These are phyloP conservation scores for Eulemur coronatus DNA, from an alignment of 2,797 vertebrate genomes.

Conservation along the genomic window DNA sequence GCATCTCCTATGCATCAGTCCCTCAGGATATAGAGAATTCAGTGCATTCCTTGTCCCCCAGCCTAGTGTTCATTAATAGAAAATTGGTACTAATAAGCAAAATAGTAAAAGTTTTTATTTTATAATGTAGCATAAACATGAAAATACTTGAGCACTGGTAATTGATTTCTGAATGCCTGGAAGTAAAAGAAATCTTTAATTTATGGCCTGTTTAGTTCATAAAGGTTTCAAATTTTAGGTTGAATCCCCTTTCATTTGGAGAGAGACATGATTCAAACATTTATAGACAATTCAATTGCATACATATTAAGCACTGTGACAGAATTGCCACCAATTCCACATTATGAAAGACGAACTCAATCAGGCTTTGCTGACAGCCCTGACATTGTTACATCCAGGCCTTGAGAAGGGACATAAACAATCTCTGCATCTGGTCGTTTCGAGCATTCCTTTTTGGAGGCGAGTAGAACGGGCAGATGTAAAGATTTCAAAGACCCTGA, in stretches of 20 bases:
- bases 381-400: neutral
- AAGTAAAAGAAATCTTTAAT: slow-evolving; percentile 60
- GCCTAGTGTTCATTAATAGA: slow-evolving; percentile 9
- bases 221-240: slow-evolving; percentile 35
- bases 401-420: neutral
- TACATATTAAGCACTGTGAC: neutral
- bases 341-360: neutral
- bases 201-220: neutral
- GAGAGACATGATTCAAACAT: neutral
- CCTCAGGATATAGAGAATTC: neutral
- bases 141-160: slow-evolving; percentile 16
- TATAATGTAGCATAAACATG: slow-evolving; percentile 40
- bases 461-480: neutral
- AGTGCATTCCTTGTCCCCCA: neutral
- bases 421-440: neutral
- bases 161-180: slow-evolving; percentile 56
- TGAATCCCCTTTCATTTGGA: neutral
- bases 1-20: neutral
- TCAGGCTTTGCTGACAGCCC: neutral
- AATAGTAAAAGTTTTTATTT: slow-evolving; percentile 51
- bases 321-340: neutral
- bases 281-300: neutral
- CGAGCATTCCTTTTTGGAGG: neutral
- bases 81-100: slow-evolving; percentile 42
- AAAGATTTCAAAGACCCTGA: neutral